These are phyloP conservation scores for Ochotona princeps DNA, from an alignment of 2,113 vertebrate species.

Conservation along the genomic window DNA sequence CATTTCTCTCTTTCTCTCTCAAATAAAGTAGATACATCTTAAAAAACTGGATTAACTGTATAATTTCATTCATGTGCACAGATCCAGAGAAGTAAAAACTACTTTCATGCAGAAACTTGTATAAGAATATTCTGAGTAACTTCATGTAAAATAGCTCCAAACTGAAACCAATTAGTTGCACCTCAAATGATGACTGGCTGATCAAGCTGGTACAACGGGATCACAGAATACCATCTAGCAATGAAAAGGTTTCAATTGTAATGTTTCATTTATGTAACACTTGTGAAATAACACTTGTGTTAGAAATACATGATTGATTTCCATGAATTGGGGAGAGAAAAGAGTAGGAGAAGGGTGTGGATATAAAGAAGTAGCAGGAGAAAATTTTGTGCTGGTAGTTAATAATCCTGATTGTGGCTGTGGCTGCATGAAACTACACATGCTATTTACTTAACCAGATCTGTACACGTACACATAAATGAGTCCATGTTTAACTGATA, in stretches of 20 bases:
- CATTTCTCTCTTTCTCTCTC: no score
- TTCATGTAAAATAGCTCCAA: neutral
- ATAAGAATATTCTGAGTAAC: neutral
- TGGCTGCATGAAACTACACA: neutral
- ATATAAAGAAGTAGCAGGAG: neutral
- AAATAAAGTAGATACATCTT: no score
- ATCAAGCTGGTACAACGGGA: neutral
- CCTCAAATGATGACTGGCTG: neutral
- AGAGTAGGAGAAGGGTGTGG: neutral
- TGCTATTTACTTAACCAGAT: neutral
- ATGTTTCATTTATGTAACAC: neutral
- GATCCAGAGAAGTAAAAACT: slow-evolving; percentile 23
- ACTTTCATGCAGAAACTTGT: slow-evolving; percentile 26
- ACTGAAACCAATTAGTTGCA: neutral
- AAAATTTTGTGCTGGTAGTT: neutral
- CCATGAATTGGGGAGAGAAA: neutral
- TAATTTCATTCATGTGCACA: neutral
- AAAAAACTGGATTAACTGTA: neutral
- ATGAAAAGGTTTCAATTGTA: neutral
- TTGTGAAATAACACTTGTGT: neutral
- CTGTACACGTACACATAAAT: neutral
- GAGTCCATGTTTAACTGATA: neutral
- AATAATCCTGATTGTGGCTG: neutral
- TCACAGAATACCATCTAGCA: neutral
- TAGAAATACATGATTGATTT: neutral